Conservation (phyloP, 2,888 invertebrate genomes). For the Stenolophus ochropezus region DNA sequence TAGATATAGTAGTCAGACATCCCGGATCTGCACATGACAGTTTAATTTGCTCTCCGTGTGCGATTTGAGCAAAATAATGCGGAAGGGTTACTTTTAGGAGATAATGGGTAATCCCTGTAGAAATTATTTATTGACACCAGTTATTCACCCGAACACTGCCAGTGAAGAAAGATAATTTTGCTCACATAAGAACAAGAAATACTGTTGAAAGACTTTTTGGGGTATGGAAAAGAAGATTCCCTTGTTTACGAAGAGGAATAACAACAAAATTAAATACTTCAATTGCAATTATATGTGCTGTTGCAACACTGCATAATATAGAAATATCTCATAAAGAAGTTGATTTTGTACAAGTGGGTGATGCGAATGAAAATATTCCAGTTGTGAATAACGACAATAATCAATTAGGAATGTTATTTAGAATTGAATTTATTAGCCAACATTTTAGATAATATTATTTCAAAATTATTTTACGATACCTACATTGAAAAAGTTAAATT, state of each 20-base stretch:
- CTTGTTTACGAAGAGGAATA: background rate
- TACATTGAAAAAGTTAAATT: too few relatives aligned
- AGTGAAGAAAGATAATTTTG: background rate
- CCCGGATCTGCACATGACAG: background rate
- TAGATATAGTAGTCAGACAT: background rate
- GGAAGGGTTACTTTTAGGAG: background rate
- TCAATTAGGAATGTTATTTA: background rate
- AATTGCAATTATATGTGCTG: background rate
- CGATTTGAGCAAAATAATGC: background rate
- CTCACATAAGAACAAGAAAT: constrained; percentile 4
- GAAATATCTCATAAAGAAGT: too few relatives aligned
- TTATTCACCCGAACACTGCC: background rate
- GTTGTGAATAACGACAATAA: too few relatives aligned
- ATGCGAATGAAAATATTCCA: too few relatives aligned
- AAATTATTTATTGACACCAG: constrained; percentile 9
- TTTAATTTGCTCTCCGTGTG: background rate
- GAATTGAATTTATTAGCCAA: background rate
- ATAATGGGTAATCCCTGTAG: background rate
- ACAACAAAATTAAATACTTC: background rate
- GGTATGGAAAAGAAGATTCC: background rate
- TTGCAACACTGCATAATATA: background rate
- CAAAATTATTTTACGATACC: background rate
- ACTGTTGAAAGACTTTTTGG: constrained; percentile 5
- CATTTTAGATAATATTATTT: background rate
- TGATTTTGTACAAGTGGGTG: too few relatives aligned